Conservation (phyloP, 2,797 vertebrate genomes). For the Octomys mimax region DNA sequence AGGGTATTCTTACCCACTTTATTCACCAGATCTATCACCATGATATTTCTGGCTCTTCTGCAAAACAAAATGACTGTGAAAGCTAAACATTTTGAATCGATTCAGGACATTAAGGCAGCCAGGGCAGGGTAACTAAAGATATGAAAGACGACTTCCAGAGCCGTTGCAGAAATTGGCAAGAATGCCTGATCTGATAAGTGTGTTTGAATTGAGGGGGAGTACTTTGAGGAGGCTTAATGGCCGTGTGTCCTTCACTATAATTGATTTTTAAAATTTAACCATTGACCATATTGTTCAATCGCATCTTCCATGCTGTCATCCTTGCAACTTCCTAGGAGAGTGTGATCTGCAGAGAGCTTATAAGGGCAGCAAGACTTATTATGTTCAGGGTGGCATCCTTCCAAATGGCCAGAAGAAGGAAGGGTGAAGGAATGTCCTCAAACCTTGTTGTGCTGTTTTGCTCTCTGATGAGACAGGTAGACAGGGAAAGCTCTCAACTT, state of each 20-base stretch:
- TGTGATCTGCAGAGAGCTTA: not conserved
- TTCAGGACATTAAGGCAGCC: not conserved
- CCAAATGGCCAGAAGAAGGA: not conserved
- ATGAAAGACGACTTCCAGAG: not conserved
- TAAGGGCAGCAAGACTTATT: not conserved
- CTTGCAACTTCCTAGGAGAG: not conserved
- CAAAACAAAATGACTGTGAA: not conserved
- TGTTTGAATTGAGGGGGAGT: not conserved
- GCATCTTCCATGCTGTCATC: not conserved
- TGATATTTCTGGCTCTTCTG: not conserved
- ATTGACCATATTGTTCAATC: not conserved
- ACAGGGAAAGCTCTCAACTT: not conserved
- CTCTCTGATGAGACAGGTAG: not conserved
- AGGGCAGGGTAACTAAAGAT: not conserved
- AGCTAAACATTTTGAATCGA: not conserved
- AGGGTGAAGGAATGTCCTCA: not conserved
- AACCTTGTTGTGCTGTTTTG: not conserved
- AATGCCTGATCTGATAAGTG: not conserved
- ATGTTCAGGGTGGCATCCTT: not conserved
- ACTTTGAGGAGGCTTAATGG: not conserved
- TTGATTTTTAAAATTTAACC: not conserved
- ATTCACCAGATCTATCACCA: not conserved
- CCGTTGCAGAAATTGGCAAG: not conserved
- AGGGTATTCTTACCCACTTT: not conserved
- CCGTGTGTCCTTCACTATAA: not conserved